Conservation (phyloP, 2,797 vertebrate genomes). For the Poecilia gillii region DNA sequence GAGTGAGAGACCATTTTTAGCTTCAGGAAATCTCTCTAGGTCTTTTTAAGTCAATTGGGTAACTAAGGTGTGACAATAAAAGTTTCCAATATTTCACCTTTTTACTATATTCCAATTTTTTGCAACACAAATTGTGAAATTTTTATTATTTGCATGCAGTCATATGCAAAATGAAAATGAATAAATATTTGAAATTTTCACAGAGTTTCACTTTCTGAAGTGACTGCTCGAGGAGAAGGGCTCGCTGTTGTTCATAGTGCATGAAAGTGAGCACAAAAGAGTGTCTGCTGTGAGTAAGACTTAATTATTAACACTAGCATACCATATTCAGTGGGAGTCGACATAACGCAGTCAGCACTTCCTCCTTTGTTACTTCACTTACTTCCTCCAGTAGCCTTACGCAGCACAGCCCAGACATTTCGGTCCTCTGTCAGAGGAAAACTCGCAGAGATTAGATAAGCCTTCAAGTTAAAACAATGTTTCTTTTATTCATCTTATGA, state of each 20-base stretch:
- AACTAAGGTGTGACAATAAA: not conserved
- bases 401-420: constrained; percentile 31
- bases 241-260: constrained; percentile 1
- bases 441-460: not conserved
- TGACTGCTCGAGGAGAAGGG: not conserved
- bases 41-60: not conserved
- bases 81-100: not conserved
- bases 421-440: constrained; percentile 18
- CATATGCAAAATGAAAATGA: not conserved
- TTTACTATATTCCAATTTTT: not conserved
- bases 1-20: not conserved
- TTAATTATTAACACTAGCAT: constrained; percentile 57
- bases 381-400: constrained; percentile 72
- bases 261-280: constrained; percentile 22
- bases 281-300: constrained; percentile 28
- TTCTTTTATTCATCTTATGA: not conserved
- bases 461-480: not conserved
- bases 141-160: not conserved
- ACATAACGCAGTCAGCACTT: constrained; percentile 64
- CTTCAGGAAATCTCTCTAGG: not conserved
- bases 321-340: constrained; percentile 50
- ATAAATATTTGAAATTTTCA: not conserved
- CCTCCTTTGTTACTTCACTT: constrained; percentile 62
- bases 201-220: not conserved
- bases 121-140: not conserved